Base-by-base conservation (phyloP, 2,888 invertebrate genomes). In the Stratiomys singularior region DNA sequence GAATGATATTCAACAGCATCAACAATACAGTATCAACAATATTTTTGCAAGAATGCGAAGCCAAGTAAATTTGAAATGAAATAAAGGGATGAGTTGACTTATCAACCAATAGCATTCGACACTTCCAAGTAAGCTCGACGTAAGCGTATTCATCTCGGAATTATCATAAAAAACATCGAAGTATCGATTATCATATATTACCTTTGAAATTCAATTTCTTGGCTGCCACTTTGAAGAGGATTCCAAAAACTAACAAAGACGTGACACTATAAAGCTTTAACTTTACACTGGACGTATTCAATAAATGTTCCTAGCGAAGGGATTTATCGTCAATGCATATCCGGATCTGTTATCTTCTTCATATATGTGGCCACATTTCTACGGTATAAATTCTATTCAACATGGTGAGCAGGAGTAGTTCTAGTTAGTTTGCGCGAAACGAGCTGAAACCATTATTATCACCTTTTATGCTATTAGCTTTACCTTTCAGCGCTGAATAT, bases 241-340 rank as follows among this genome's bases (percentile, higher is more conserved):
- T 64, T 64, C 25, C 13, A 18, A 30, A 64, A n/a, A 64, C 3
- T 52, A 28, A 64, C 64, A 3, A 37, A 37, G 64, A 64, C 64
- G 64, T 64, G 64, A 64, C 64, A 64, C 64, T n/a, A 64, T 64
- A 28, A 64, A 64, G 64, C 27, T 64, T 21, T 27, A 28, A 64
- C 27, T 64, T 9, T 25, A 23, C n/a, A 13, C n/a, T 13, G 64
- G 28, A 64, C 30, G 64, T n/a, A 64, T 64, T 64, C 64, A 64
- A 30, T 25, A 23, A 18, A 23, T 64, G 28, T 30, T 30, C 64
- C n/a, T 28, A 5, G 15, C 2, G 2, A 11, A 18, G 23, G 64
- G 25, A 64, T 64, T 64, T 64, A 64, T 64, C 64, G 28, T 3
- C n/a, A 28, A 64, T 64, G 64, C 64, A 64, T 64, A 64, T 64